phyloP scores from a whole-genome alignment of 35 echinoderm and acorn worm species.

The Apostichopus japonicus region DNA sequence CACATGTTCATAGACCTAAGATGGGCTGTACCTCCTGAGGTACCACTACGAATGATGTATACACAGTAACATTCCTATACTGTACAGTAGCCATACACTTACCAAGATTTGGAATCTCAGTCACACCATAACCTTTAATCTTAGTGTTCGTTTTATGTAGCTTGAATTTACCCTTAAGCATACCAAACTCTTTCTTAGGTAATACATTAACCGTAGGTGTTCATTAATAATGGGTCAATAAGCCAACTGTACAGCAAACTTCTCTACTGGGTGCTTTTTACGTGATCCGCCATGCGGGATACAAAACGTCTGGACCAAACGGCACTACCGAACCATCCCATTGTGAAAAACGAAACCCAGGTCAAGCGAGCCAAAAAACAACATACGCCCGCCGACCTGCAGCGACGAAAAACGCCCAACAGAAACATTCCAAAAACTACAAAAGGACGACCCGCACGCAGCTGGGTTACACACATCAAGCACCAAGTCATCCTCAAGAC shows the following conservation, averaged over 20 bases:
- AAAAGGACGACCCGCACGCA: too few species aligned
- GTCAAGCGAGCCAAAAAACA: too few species aligned
- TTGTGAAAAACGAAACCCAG: too few species aligned
- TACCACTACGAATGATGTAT: slow-evolving; percentile 35
- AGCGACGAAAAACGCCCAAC: too few species aligned
- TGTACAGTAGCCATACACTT: not conserved
- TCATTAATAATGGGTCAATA: slow-evolving; percentile 6
- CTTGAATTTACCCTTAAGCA: not conserved
- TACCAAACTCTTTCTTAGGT: not conserved
- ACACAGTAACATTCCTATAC: not conserved
- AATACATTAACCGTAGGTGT: slow-evolving; percentile 15
- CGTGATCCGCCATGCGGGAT: too few species aligned
- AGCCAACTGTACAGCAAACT: slow-evolving; percentile 1
- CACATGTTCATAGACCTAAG: slow-evolving; percentile 9
- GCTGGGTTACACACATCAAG: not conserved
- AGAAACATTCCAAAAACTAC: too few species aligned
- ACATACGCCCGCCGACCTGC: too few species aligned
- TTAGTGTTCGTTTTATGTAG: not conserved
- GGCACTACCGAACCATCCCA: too few species aligned
- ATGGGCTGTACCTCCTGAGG: slow-evolving; percentile 20
- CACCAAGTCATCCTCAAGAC: not conserved
- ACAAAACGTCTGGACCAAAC: too few species aligned
- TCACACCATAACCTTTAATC: not conserved
- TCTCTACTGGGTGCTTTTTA: too few species aligned
- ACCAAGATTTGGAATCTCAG: not conserved